A percentile compares a stretch with the other conserved stretches of the same genome.
Conservation (phyloP, 2,797 vertebrate species). For the Hozukius guyotensis region DNA sequence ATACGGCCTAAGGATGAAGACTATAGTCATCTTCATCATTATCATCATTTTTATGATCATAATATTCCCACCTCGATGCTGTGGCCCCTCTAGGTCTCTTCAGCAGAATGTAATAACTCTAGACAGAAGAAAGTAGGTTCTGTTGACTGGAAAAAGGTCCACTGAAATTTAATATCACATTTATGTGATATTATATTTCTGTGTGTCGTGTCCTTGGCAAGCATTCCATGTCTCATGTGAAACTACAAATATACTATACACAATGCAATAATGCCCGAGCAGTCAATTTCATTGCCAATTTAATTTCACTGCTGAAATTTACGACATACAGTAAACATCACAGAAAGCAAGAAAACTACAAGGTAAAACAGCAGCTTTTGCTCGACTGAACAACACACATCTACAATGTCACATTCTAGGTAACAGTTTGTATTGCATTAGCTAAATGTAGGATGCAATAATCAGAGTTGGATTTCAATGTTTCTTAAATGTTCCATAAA, state of each 20-base stretch:
- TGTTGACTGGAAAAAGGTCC: not conserved
- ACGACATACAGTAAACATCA: not conserved
- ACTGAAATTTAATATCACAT: slow-evolving; percentile 31
- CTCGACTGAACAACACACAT: not conserved
- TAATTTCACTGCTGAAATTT: slow-evolving; percentile 7
- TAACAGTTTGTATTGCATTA: not conserved
- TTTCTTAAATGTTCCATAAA: not conserved
- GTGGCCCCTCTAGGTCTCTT: slow-evolving; percentile 14
- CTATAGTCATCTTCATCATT: slow-evolving; percentile 51
- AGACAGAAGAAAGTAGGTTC: slow-evolving; percentile 6
- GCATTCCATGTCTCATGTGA: slow-evolving; percentile 14
- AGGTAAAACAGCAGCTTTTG: not conserved
- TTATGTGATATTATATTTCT: slow-evolving; percentile 30
- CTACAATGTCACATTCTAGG: too few relatives aligned
- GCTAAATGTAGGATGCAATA: not conserved
- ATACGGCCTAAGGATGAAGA: slow-evolving; percentile 60
- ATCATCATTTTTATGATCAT: slow-evolving; percentile 46
- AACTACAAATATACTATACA: slow-evolving; percentile 7
- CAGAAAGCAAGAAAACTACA: not conserved
- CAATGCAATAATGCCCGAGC: slow-evolving; percentile 3
- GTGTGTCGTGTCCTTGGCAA: slow-evolving; percentile 16
- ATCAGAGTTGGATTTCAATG: not conserved
- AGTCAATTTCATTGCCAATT: slow-evolving; percentile 2
- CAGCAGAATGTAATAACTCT: slow-evolving; percentile 18
- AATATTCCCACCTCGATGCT: slow-evolving; percentile 34